phyloP scores from a whole-genome alignment of 2,797 vertebrate genomes.

The Lemur catta region DNA sequence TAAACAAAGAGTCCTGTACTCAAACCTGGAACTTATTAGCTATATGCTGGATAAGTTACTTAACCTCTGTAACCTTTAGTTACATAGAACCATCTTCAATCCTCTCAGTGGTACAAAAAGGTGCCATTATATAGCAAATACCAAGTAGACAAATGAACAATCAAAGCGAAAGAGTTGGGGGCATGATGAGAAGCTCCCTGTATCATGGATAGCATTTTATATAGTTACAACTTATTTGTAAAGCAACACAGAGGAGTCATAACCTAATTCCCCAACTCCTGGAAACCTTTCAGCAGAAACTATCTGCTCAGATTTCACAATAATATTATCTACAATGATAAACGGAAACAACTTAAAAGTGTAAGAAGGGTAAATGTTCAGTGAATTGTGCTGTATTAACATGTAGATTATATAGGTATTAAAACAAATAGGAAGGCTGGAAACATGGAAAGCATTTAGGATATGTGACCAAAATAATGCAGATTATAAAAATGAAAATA shows the following conservation, averaged over 20 bases:
- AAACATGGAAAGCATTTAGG: background rate
- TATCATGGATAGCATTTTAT: background rate
- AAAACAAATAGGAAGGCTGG: background rate
- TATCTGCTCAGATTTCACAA: background rate
- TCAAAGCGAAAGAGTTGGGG: background rate
- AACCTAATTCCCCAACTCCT: background rate
- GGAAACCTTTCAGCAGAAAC: slow-evolving; percentile 20
- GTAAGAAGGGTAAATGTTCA: background rate
- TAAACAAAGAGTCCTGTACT: background rate
- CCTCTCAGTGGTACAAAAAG: background rate
- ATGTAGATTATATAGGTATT: background rate
- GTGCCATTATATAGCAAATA: background rate
- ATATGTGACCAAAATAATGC: background rate
- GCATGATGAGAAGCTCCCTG: background rate
- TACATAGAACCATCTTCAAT: background rate
- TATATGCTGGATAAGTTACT: background rate
- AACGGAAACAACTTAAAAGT: background rate
- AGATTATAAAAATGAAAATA: background rate
- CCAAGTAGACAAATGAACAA: background rate
- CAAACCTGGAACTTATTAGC: background rate
- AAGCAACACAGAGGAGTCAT: background rate
- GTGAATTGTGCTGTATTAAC: slow-evolving; percentile 5
- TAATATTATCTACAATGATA: background rate
- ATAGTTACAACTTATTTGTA: background rate
- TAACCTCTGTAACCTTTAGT: background rate